phyloP scores from a whole-genome alignment of 2,888 invertebrate species.

The Marasmarcha lunaedactyla region DNA sequence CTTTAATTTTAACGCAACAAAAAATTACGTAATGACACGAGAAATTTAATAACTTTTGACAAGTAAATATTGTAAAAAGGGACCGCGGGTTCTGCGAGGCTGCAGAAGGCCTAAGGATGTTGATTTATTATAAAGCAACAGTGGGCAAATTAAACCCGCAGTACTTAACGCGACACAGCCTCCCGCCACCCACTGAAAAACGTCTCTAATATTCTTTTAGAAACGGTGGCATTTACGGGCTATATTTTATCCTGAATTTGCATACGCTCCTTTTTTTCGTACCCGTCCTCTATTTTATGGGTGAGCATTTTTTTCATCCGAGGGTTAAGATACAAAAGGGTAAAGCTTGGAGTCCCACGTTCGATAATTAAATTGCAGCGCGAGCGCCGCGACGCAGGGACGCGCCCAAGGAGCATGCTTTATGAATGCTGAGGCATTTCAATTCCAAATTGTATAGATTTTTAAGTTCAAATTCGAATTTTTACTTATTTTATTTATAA shows the following conservation, averaged over 20 bases:
- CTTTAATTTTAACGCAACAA: too few species aligned
- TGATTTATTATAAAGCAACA: constrained; percentile 62
- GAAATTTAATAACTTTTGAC: not conserved
- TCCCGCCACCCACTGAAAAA: constrained; percentile 70
- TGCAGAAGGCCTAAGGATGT: not conserved
- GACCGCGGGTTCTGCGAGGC: too few species aligned
- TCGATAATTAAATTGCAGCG: constrained; percentile 68
- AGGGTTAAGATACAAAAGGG: constrained; percentile 72
- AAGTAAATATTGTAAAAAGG: not conserved
- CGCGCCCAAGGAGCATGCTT: too few species aligned
- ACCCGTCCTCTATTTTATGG: constrained; percentile 70
- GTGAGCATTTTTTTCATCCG: constrained; percentile 68
- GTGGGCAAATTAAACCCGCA: constrained; percentile 60
- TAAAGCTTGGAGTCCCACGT: constrained; percentile 55
- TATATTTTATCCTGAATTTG: constrained; percentile 73
- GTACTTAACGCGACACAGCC: constrained; percentile 67
- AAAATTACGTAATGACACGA: too few species aligned
- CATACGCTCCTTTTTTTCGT: constrained; percentile 71
- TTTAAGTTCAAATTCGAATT: too few species aligned
- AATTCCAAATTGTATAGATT: too few species aligned
- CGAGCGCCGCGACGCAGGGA: constrained; percentile 26
- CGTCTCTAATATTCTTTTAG: constrained; percentile 73
- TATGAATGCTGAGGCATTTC: too few species aligned
- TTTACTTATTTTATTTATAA: too few species aligned
- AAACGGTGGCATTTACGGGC: constrained; percentile 73